Base-by-base conservation (phyloP, 1,140 invertebrate species). In the Leptopilina clavipes region DNA sequence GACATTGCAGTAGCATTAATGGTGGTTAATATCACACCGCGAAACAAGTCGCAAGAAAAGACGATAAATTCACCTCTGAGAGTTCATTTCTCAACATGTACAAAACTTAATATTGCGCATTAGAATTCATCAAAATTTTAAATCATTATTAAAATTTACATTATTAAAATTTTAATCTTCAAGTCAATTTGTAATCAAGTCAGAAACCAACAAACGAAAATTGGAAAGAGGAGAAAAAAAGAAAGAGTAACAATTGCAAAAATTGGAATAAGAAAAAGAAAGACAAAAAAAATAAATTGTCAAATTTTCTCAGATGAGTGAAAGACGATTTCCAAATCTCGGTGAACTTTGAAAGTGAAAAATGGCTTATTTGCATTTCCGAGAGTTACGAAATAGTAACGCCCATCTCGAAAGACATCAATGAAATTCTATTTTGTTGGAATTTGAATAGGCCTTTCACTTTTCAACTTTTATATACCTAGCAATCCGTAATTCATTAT, bases 1-100 rank as follows among this genome's bases (percentile, higher is more conserved):
- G 81, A 83, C 83, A 75, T 86, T 84, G 84, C 76, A 79, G 77
- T 82, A 76, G 72, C 76, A 78, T 76, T 75, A 76, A 22, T 22
- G 52, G 45, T 17, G 52, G 52, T 19, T 54, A 54, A 8, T 10
- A 54, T 54, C 52, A 54, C 52, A 19, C 52, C 17, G 52, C 52
- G 18, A 18, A 18, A 19, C 52, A 54, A 54, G 52, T 54, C 52
- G 8, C 37, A 6, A 40, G 37, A 40, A 40, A 40, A 3, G 2
- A 40, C 7, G 37, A 40, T 40, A 40, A 40, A 40, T 40, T 9
- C 37, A 40, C 25, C n/a, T n/a, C n/a, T n/a, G 25, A 31, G 25
- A 31, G 25, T 31, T 31, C 25, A 40, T 40, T 40, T 40, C 37
- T 40, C 37, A 40, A 40, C 37, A 40, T 40, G 2, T 40, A 40